Evolutionary conservation across 2,888 invertebrate genomes (phyloP).

Genomic region (Aphidoletes aphidimyza): DNA sequence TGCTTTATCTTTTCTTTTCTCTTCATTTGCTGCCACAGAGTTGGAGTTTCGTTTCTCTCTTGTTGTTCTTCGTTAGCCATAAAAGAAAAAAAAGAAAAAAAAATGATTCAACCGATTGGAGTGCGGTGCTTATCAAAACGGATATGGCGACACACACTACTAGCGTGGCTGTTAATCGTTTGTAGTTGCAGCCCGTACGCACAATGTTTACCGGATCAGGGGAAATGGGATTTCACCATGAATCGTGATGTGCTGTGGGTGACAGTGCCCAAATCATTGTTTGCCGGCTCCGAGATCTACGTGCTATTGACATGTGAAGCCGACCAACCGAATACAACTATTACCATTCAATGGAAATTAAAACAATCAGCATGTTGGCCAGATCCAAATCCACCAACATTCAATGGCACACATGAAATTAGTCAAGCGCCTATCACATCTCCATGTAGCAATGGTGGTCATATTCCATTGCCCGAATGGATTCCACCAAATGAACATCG

Average conservation of each 20-base stretch:
- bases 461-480: slow-evolving; percentile 49
- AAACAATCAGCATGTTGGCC: slow-evolving; percentile 71
- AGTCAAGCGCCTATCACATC: slow-evolving; percentile 56
- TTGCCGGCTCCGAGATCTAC: slow-evolving; percentile 76
- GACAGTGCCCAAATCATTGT: slow-evolving; percentile 73
- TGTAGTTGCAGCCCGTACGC: not conserved
- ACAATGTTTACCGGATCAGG: slow-evolving; percentile 70
- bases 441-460: slow-evolving; percentile 57
- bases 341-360: slow-evolving; percentile 68
- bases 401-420: slow-evolving; percentile 59
- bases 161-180: not conserved
- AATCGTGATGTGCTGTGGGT: slow-evolving; percentile 68
- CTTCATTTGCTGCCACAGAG: not conserved
- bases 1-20: not conserved
- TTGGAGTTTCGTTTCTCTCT: not conserved
- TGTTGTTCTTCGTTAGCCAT: not conserved
- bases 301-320: slow-evolving; percentile 73
- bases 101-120: not conserved
- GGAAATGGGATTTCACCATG: slow-evolving; percentile 75
- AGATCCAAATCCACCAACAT: slow-evolving; percentile 60
- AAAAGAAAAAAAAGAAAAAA: not conserved
- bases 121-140: not conserved
- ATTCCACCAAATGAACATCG: not conserved
- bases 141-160: not conserved
- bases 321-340: slow-evolving; percentile 62